Evolutionary conservation across 2,797 vertebrate species (phyloP).

Genomic region (Spinibarbus caldwelli): DNA sequence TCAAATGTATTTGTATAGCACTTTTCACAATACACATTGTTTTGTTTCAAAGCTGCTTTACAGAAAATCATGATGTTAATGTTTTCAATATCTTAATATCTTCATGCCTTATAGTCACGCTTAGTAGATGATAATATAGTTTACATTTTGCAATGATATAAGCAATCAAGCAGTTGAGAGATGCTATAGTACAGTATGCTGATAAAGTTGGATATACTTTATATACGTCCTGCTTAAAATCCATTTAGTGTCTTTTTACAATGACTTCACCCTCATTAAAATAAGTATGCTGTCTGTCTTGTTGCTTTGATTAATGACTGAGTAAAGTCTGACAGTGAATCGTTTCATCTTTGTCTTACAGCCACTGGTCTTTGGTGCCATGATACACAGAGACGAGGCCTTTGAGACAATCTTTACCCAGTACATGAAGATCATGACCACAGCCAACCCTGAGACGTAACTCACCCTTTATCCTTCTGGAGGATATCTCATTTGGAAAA

Average conservation of each 20-base stretch:
- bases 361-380: constrained; percentile 98
- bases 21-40: not conserved
- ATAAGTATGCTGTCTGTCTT: no score
- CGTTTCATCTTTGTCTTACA: constrained; percentile 60
- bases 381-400: constrained; percentile 98
- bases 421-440: constrained; percentile 91
- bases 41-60: not conserved
- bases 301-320: not conserved
- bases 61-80: no score
- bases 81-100: no score
- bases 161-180: no score
- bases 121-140: no score
- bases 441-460: constrained; percentile 86
- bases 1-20: not conserved
- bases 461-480: constrained; percentile 19
- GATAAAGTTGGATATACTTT: no score
- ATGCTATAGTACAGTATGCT: no score
- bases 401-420: constrained; percentile 95
- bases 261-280: no score
- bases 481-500: constrained; percentile 13
- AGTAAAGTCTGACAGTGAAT: not conserved
- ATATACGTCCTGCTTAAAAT: no score
- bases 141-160: no score
- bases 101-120: no score
- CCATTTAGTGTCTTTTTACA: no score